phyloP scores from a whole-genome alignment of 1,140 invertebrate species.

The Drosophila seguyi region DNA sequence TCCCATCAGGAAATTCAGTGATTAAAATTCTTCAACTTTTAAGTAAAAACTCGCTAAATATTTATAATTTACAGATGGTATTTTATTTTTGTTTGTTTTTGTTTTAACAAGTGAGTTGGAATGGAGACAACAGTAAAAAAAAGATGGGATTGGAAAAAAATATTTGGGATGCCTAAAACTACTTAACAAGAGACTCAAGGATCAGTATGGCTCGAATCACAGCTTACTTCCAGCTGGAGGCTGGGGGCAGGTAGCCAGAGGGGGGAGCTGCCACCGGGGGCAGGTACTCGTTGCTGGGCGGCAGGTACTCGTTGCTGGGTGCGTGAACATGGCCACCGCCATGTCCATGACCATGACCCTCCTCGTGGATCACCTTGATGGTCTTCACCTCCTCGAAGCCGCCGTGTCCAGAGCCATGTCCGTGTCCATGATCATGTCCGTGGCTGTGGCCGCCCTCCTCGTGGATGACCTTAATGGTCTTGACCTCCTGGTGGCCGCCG shows the following conservation, averaged over 20 bases:
- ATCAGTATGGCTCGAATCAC: conserved; percentile 63
- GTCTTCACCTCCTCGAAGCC: conserved; percentile 66
- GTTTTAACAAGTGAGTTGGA: conserved; percentile 20
- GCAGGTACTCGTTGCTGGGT: conserved; percentile 58
- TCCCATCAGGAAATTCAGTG: too few relatives aligned
- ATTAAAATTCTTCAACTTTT: too few relatives aligned
- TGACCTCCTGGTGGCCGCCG: conserved; percentile 57
- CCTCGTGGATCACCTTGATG: conserved; percentile 77
- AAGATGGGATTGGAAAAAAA: conserved; percentile 64
- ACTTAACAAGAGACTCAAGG: conserved; percentile 63
- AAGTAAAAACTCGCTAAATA: neutral
- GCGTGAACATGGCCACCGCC: conserved; percentile 38
- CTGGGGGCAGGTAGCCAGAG: conserved; percentile 67
- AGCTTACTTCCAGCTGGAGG: conserved; percentile 70
- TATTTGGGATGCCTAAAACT: conserved; percentile 58
- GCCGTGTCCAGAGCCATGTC: conserved; percentile 22
- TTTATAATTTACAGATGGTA: conserved; percentile 48
- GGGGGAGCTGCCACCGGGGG: conserved; percentile 48
- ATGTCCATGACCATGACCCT: conserved; percentile 47
- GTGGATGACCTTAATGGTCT: conserved; percentile 77
- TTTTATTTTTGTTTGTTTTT: conserved; percentile 32
- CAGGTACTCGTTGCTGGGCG: conserved; percentile 62
- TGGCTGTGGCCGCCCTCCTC: conserved; percentile 52
- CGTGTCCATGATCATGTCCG: conserved; percentile 21
- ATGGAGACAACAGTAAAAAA: conserved; percentile 67